phyloP scores from a whole-genome alignment of 2,797 vertebrate genomes.

The Ctenopoma kingsleyae region DNA sequence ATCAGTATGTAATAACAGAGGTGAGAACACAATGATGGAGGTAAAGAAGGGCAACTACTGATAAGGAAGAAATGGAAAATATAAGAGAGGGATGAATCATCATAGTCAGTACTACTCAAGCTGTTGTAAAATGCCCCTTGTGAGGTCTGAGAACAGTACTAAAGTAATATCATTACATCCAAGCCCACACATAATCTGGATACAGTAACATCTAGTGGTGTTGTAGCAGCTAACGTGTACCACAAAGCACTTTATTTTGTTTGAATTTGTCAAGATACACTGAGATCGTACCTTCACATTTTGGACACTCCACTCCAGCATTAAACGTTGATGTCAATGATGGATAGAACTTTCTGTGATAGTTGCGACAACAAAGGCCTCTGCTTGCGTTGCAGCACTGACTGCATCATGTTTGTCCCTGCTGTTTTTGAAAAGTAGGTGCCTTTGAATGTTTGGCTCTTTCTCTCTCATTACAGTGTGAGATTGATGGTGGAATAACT shows the following conservation, averaged over 20 bases:
- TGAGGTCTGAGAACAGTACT: too few species aligned
- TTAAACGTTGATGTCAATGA: conserved; percentile 2
- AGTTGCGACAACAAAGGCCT: conserved; percentile 19
- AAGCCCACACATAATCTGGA: too few species aligned
- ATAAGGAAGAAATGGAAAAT: conserved; percentile 15
- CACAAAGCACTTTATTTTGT: too few species aligned
- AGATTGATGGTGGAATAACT: conserved; percentile 75
- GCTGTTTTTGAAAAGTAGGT: conserved; percentile 56
- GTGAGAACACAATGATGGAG: conserved; percentile 14
- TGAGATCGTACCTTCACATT: neutral
- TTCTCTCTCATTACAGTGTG: conserved; percentile 68
- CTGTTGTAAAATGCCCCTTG: too few species aligned
- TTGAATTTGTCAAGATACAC: too few species aligned
- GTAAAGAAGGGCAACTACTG: conserved; percentile 21
- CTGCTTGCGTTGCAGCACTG: conserved; percentile 1
- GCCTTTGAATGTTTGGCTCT: conserved; percentile 61
- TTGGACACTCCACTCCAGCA: neutral
- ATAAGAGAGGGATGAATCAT: neutral
- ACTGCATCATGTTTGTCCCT: conserved; percentile 10
- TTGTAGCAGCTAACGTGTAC: too few species aligned
- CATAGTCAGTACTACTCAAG: too few species aligned
- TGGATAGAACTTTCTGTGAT: neutral
- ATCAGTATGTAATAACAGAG: conserved; percentile 27
- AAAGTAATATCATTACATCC: too few species aligned
- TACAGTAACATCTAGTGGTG: too few species aligned